Evolutionary conservation across 1,140 invertebrate genomes (phyloP).

Genomic region (Anastatus disparis): DNA sequence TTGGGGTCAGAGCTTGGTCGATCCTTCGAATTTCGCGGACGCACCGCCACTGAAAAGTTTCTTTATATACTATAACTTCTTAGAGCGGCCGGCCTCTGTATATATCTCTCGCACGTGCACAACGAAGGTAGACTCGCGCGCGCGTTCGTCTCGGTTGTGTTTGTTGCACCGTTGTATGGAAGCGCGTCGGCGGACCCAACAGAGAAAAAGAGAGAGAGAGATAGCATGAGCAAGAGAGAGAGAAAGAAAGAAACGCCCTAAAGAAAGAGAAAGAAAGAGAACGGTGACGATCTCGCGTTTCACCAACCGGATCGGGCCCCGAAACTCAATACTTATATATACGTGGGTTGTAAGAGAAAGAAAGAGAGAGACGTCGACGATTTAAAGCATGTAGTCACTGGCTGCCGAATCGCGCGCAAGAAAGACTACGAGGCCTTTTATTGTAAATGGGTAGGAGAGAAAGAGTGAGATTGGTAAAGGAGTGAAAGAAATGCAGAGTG

Average conservation of each 20-base stretch:
- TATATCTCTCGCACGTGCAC: constrained; percentile 31
- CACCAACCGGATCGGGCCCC: constrained; percentile 20
- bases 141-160: too few species aligned
- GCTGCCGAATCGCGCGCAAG: too few species aligned
- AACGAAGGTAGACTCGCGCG: constrained; percentile 12
- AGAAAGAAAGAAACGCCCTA: background rate
- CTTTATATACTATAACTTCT: too few species aligned
- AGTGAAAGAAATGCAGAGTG: too few species aligned
- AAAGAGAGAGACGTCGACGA: background rate
- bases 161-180: constrained; percentile 31
- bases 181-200: constrained; percentile 21
- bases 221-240: constrained; percentile 8
- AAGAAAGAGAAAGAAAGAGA: background rate
- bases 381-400: too few species aligned
- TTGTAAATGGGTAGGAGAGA: too few species aligned
- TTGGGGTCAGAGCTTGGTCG: background rate
- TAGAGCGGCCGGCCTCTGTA: background rate
- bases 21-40: constrained; percentile 42
- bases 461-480: too few species aligned
- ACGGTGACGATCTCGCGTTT: constrained; percentile 29
- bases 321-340: constrained; percentile 24
- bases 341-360: background rate
- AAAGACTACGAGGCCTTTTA: too few species aligned
- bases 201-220: too few species aligned
- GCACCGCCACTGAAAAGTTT: constrained; percentile 34